Conservation (phyloP, 2,113 vertebrate genomes). For the Ceyx cyanopectus region DNA sequence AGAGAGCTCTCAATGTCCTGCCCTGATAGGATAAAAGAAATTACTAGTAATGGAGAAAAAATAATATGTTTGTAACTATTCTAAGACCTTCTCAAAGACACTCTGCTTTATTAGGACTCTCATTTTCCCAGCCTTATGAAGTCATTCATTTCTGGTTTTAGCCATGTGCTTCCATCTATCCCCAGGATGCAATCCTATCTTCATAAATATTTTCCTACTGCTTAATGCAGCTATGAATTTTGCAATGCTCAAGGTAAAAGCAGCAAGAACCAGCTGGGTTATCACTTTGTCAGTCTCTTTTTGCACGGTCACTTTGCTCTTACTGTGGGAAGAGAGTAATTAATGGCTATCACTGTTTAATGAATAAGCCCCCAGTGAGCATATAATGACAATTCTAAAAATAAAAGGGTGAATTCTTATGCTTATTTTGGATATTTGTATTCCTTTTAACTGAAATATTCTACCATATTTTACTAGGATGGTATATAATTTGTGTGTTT, state of each 20-base stretch:
- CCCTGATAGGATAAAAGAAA: not conserved
- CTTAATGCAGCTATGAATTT: slow-evolving; percentile 21
- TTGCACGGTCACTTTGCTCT: not conserved
- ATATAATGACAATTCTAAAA: not conserved
- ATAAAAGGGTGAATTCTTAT: not conserved
- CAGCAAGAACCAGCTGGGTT: not conserved
- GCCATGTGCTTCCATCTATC: not conserved
- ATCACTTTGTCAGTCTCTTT: not conserved
- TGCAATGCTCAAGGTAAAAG: not conserved
- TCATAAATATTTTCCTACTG: slow-evolving; percentile 20
- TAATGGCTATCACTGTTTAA: not conserved
- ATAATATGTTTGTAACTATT: rapidly evolving
- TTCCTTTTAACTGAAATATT: not conserved
- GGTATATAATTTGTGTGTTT: not conserved
- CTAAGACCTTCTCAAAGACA: not conserved
- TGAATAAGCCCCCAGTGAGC: not conserved
- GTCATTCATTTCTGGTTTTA: not conserved
- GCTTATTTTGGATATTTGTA: not conserved
- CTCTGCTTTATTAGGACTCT: not conserved
- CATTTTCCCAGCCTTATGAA: not conserved
- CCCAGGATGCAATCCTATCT: not conserved
- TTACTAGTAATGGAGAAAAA: not conserved
- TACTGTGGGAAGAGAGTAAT: not conserved
- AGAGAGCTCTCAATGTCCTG: not conserved
- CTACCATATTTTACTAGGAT: not conserved